phyloP scores from a whole-genome alignment of 2,113 vertebrate genomes.

The Pleuronectes platessa region DNA sequence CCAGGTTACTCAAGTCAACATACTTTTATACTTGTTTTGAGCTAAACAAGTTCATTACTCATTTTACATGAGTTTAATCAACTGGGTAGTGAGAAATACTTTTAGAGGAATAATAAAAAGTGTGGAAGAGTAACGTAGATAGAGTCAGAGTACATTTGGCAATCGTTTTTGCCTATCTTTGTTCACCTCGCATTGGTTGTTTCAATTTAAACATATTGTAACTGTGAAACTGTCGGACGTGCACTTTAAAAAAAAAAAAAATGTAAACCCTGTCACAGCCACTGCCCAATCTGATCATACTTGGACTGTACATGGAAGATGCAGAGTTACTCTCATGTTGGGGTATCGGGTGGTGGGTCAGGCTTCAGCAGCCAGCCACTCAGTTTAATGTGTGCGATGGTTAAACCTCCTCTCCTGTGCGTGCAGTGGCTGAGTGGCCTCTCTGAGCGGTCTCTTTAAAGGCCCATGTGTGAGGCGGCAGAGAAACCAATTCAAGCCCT shows the following conservation, averaged over 20 bases:
- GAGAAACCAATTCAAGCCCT: conserved; percentile 60
- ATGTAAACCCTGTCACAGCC: conserved; percentile 13
- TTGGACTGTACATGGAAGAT: conserved; percentile 15
- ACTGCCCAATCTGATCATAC: conserved; percentile 14
- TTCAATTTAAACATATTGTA: conserved; percentile 3
- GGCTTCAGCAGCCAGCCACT: conserved; percentile 19
- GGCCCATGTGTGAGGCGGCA: conserved; percentile 4
- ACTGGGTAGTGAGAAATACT: no score
- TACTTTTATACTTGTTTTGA: no score
- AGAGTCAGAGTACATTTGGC: not conserved
- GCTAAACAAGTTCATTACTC: no score
- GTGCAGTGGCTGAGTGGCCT: conserved; percentile 46
- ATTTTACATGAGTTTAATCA: no score
- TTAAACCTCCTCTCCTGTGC: conserved; percentile 49
- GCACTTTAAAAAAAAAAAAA: not conserved
- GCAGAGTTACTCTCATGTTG: conserved; percentile 19
- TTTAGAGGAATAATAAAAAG: no score
- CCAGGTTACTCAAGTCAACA: no score
- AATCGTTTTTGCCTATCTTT: not conserved
- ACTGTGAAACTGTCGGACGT: conserved; percentile 18
- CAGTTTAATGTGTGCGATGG: conserved; percentile 1
- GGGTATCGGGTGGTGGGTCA: conserved; percentile 21
- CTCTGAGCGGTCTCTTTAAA: conserved; percentile 40
- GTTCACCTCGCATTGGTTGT: not conserved
- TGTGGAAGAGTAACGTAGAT: not conserved